Evolutionary conservation across 1,140 invertebrate species (phyloP).

Genomic region (Copidosoma floridanum): DNA sequence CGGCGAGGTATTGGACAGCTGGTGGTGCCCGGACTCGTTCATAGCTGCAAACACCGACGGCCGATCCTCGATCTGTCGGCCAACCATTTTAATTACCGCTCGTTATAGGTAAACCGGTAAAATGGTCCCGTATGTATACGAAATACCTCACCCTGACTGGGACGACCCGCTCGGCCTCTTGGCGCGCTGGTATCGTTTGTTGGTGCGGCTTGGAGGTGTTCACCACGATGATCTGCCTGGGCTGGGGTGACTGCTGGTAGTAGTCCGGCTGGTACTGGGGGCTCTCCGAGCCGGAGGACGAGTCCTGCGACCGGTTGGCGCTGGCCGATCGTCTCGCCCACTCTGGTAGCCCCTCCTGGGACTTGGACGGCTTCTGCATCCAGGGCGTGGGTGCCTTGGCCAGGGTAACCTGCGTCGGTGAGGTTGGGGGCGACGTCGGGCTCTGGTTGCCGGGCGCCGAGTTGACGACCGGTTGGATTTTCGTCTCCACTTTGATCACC

Average conservation of each 20-base stretch:
- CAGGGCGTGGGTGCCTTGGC: constrained; percentile 63
- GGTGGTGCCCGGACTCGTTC: constrained; percentile 50
- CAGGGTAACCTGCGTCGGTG: constrained; percentile 50
- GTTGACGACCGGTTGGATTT: constrained; percentile 26
- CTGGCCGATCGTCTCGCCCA: constrained; percentile 50
- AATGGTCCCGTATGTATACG: no score
- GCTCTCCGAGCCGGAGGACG: constrained; percentile 18
- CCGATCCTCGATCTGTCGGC: constrained; percentile 49
- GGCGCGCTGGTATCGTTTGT: constrained; percentile 16
- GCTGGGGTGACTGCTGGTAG: constrained; percentile 10
- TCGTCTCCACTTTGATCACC: constrained; percentile 40
- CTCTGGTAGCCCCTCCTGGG: constrained; percentile 51
- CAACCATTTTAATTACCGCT: no score
- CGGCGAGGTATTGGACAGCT: constrained; percentile 44
- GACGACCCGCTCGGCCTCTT: constrained; percentile 40
- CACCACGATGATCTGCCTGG: constrained; percentile 9
- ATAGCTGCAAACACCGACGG: constrained; percentile 51
- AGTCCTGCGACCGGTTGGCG: constrained; percentile 30
- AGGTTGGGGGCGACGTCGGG: constrained; percentile 48
- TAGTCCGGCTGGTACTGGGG: constrained; percentile 29
- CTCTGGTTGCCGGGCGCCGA: constrained; percentile 22
- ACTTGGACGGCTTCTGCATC: constrained; percentile 57
- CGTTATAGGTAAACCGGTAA: no score
- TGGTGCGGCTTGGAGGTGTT: constrained; percentile 11
- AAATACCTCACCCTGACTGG: constrained; percentile 45